Conservation (phyloP, 2,797 vertebrate genomes). For the Helicolenus hilgendorfi region DNA sequence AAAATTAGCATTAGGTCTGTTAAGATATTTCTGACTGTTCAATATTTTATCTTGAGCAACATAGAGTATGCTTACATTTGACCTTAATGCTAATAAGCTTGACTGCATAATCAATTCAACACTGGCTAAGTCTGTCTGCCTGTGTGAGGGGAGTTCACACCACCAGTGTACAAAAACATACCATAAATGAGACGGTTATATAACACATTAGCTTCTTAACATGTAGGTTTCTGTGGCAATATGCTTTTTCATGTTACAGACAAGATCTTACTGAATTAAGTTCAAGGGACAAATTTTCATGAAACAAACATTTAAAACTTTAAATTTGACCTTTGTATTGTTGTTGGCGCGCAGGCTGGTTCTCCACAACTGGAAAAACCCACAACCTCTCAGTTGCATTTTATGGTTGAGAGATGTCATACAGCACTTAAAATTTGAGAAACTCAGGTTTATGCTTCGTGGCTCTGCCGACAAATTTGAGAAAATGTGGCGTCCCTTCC, state of each 20-base stretch:
- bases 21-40: background rate
- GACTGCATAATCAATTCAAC: background rate
- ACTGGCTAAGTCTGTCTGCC: background rate
- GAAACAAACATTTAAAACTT: background rate
- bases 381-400: too few species aligned
- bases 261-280: too few species aligned
- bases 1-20: too few species aligned
- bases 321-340: too few species aligned
- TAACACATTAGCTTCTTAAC: slow-evolving; percentile 17
- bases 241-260: background rate
- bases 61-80: background rate
- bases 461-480: too few species aligned
- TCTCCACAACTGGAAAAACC: too few species aligned
- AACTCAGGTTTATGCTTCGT: too few species aligned
- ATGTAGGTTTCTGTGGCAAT: slow-evolving; percentile 1
- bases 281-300: too few species aligned
- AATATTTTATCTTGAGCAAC: background rate
- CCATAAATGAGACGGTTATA: slow-evolving; percentile 18
- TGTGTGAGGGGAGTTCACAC: background rate
- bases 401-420: too few species aligned
- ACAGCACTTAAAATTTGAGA: too few species aligned
- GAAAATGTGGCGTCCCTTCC: too few species aligned
- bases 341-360: too few species aligned
- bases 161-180: background rate
- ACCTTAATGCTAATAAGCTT: background rate